Conservation (phyloP, 1,140 invertebrate species). For the Conopomorpha cramerella region DNA sequence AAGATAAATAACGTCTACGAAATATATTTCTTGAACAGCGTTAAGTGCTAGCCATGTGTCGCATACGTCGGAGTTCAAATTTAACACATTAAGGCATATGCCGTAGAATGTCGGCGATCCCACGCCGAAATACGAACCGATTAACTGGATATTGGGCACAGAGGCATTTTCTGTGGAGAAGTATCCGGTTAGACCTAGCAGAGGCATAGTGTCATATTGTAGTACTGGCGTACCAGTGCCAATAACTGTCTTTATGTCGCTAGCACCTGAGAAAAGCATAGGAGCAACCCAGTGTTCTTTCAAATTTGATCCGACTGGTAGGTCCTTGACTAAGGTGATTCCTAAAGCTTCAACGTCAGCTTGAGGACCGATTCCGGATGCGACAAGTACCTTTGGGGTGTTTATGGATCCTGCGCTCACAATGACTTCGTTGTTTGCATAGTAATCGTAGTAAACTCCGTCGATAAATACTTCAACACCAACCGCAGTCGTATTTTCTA, state of each 20-base stretch:
- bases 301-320: conserved; percentile 72
- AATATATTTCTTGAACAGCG: no score
- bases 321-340: conserved; percentile 56
- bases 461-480: no score
- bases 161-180: conserved; percentile 8
- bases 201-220: conserved; percentile 8
- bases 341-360: conserved; percentile 27
- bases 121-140: no score
- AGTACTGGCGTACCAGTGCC: conserved; percentile 6
- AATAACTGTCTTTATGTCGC: conserved; percentile 7
- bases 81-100: no score
- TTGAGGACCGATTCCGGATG: conserved; percentile 46
- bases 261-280: conserved; percentile 9
- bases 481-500: no score
- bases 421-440: conserved; percentile 54
- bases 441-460: no score
- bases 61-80: no score
- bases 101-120: no score
- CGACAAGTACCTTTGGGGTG: conserved; percentile 51
- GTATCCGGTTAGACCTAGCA: conserved; percentile 10
- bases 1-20: no score
- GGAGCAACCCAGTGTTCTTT: conserved; percentile 57
- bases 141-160: no score
- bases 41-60: no score
- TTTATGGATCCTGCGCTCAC: conserved; percentile 58